These are phyloP conservation scores for Lithophane socia DNA, from an alignment of 2,888 invertebrate genomes.

Conservation along the genomic window DNA sequence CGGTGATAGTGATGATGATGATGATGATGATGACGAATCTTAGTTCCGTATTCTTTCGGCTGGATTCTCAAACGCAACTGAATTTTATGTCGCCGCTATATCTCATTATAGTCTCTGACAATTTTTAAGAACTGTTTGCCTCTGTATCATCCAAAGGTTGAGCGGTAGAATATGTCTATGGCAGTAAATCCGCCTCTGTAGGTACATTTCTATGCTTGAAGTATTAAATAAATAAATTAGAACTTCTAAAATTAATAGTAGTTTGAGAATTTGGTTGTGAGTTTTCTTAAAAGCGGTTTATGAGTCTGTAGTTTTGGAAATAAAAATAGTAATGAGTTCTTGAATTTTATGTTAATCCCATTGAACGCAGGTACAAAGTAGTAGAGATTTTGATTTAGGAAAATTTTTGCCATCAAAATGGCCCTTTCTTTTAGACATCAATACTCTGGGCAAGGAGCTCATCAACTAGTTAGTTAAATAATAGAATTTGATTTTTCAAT, in stretches of 20 bases:
- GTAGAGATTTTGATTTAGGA: background rate
- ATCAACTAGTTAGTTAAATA: too few relatives aligned
- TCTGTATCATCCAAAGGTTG: too few relatives aligned
- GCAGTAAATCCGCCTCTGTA: too few relatives aligned
- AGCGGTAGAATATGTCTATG: too few relatives aligned
- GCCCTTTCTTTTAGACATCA: background rate
- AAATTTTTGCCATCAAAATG: background rate
- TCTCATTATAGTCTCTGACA: background rate
- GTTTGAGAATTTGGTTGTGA: slow-evolving; percentile 1
- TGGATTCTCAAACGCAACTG: background rate
- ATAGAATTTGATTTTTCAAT: too few relatives aligned
- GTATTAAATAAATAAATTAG: too few relatives aligned
- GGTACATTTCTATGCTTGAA: too few relatives aligned
- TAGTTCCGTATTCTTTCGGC: slow-evolving; percentile 4
- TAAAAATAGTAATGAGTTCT: slow-evolving; percentile 9
- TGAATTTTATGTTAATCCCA: background rate
- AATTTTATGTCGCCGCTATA: background rate
- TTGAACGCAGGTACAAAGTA: too few relatives aligned
- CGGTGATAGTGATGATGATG: background rate
- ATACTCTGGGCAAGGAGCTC: background rate
- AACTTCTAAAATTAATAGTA: background rate
- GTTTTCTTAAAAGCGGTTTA: background rate
- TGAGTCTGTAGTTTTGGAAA: slow-evolving; percentile 1
- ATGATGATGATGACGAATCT: slow-evolving; percentile 1
- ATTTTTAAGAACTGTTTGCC: background rate